Evolutionary conservation across 2,888 invertebrate species (phyloP), one percentile per base, ranked within the genome.

Genomic region (Megastigmus dorsalis): DNA sequence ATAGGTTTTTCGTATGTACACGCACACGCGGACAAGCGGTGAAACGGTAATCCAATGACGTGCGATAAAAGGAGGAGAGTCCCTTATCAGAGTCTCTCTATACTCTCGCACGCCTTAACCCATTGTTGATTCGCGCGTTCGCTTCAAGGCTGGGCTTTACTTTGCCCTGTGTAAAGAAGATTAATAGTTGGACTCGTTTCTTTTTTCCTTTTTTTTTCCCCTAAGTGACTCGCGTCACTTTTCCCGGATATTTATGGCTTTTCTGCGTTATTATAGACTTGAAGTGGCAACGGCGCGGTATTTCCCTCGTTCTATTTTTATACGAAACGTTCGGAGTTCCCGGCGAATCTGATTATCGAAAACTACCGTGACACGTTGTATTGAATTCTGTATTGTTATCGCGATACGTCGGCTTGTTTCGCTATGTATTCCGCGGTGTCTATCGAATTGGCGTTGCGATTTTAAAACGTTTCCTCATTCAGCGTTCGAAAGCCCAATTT

Each of bases 211-310:
- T 43, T 41, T 26, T 7, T 15, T 7, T 30, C 45, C 48, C 18
- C 43, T 45, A 43, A 48, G 63, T 65, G 72, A 72, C 57, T 36
- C 52, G 50, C 38, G 65, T 55, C 20, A 23, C 43, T 50, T 55
- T n/a, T 68, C 48, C n/a, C 52, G 33, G 50, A 66, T 66, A 72
- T 59, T 66, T 66, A 72, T 66, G 72, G 54, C 52, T 59, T 66
- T 43, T 52, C 52, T 43, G 13, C 26, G 5, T 28, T n/a, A n/a
- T n/a, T n/a, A 9, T 20, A 4, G 15, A 28, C 23, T n/a, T 23
- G 38, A 3, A 23, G 38, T 52, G 15, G 45, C 67, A 23, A 28
- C 41, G 15, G 45, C 67, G 13, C n/a, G n/a, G n/a, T 36, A 13
- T 30, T 38, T 43, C 38, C n/a, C 4, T 0, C 7, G 54, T 45